Conservation (phyloP, 1,140 invertebrate species). For the Drosophila tristis region DNA sequence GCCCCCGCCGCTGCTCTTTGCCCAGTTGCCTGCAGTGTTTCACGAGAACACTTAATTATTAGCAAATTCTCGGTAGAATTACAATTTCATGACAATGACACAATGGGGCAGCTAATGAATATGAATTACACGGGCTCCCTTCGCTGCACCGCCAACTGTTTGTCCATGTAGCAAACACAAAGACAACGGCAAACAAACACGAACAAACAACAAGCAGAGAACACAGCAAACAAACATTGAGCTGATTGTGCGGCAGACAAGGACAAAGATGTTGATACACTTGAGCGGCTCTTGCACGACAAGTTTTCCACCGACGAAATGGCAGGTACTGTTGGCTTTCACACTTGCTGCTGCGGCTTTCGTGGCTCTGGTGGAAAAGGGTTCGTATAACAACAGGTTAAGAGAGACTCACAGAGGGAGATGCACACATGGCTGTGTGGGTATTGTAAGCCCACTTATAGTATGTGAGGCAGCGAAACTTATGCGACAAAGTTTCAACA, state of each 20-base stretch:
- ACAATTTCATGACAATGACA: conserved; percentile 59
- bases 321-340: too few species aligned
- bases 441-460: conserved; percentile 56
- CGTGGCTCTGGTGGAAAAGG: too few species aligned
- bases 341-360: too few species aligned
- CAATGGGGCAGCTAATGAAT: conserved; percentile 75
- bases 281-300: too few species aligned
- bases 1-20: not conserved
- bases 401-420: conserved; percentile 9
- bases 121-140: conserved; percentile 65
- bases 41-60: conserved; percentile 48
- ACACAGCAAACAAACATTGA: conserved; percentile 66
- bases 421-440: conserved; percentile 23
- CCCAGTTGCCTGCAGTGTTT: not conserved
- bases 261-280: too few species aligned
- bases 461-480: conserved; percentile 56
- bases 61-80: conserved; percentile 44
- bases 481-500: conserved; percentile 69
- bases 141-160: conserved; percentile 15
- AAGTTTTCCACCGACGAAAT: too few species aligned
- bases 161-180: conserved; percentile 42
- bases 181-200: conserved; percentile 39
- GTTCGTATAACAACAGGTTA: too few species aligned
- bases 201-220: conserved; percentile 46
- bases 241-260: conserved; percentile 56